Evolutionary conservation across 2,113 vertebrate genomes (phyloP), one percentile per base, ranked within the genome.

Genomic region (Sceloporus undulatus): DNA sequence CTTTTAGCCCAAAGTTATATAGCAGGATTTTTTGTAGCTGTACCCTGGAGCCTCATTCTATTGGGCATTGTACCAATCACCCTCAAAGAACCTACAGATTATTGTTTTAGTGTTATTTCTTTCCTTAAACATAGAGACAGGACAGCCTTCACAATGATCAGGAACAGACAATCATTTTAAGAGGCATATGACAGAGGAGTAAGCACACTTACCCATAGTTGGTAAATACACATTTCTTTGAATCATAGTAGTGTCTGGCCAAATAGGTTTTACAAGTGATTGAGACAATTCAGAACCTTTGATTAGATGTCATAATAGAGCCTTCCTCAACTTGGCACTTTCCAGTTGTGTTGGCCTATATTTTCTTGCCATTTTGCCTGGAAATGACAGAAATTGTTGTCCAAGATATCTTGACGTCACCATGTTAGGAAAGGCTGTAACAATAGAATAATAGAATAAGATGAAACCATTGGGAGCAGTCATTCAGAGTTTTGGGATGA

Each of bases 1-100:
- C 85, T 94, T 88, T 91, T 91, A 89, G 89, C 83, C 93, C 92
- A 93, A 89, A 93, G 81, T 91, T n/a, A 87, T 89, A 81, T 81
- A 42, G 88, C 93, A 74, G 52, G 85, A 90, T 86, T 89, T 89
- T 85, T 23, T 59, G 81, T 65, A n/a, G 79, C 48, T 77, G 21
- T 2, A 88, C 87, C 80, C 80, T 68, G 21, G 80, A 77, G 80
- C 71, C 80, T 88, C 48, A 29, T 88, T 88, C 73, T 68, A 38
- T 23, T 77, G 42, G 59, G 42, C 87, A 76, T 83, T 70, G 9
- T 78, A 34, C 74, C n/a, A 83, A 21, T 66, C 80, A 88, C 34
- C 73, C 62, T 74, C 42, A 74, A 83, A 88, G 42, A 88, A 88
- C 62, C 54, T 88, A 88, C 42, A 88, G 80, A 68, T 54, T 38